phyloP scores from a whole-genome alignment of 2,797 vertebrate species.

The Spinibarbus caldwelli region DNA sequence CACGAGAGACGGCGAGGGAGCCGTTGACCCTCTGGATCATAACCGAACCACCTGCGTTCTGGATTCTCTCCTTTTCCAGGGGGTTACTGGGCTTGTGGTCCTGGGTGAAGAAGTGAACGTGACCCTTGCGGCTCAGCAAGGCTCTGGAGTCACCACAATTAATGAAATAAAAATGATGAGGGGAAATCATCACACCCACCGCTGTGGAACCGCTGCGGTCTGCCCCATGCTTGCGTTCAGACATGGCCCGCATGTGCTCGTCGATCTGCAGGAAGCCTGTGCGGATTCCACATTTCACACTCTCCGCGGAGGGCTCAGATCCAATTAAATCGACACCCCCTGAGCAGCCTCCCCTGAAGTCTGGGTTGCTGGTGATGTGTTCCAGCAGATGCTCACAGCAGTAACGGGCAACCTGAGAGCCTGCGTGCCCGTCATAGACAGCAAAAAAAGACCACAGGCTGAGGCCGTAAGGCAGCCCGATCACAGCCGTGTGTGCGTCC shows the following conservation, averaged over 20 bases:
- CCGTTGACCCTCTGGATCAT: conserved; percentile 99
- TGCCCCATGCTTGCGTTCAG: conserved; percentile 95
- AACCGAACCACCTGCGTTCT: conserved; percentile 97
- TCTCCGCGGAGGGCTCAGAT: conserved; percentile 88
- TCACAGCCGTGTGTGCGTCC: conserved; percentile 96
- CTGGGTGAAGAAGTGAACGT: conserved; percentile 98
- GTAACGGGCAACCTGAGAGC: conserved; percentile 99
- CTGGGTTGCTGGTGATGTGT: conserved; percentile 98
- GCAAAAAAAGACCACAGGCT: conserved; percentile 97
- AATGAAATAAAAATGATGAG: conserved; percentile 95
- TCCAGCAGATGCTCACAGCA: conserved; percentile 99
- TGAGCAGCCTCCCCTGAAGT: conserved; percentile 83
- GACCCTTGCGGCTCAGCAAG: conserved; percentile 92
- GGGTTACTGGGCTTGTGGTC: conserved; percentile 99
- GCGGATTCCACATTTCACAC: conserved; percentile 96
- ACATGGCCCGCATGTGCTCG: conserved; percentile 98
- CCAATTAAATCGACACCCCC: conserved; percentile 15
- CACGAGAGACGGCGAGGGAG: conserved; percentile 95
- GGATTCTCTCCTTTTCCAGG: conserved; percentile 97
- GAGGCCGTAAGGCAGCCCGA: conserved; percentile 92
- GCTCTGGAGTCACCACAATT: conserved; percentile 98
- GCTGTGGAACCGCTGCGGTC: conserved; percentile 98
- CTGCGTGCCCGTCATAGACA: conserved; percentile 97
- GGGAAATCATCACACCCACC: conserved; percentile 96
- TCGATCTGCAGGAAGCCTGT: conserved; percentile 99